Evolutionary conservation across 2,888 invertebrate species (phyloP).

Genomic region (Colostygia pectinataria): DNA sequence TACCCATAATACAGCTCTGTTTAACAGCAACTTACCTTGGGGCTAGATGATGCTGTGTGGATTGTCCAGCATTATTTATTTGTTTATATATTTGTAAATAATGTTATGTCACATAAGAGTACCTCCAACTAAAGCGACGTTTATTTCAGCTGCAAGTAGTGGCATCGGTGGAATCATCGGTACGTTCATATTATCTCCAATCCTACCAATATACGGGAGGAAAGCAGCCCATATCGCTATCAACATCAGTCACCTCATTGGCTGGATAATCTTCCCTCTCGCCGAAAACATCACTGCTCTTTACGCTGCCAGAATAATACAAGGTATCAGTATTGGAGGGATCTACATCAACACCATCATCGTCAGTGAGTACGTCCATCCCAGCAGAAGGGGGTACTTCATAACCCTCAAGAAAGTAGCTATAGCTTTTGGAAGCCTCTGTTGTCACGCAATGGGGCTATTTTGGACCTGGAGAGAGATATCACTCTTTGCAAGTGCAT

Average conservation of each 20-base stretch:
- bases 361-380: constrained; percentile 47
- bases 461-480: constrained; percentile 49
- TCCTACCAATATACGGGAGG: constrained; percentile 48
- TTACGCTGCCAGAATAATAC: constrained; percentile 43
- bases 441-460: constrained; percentile 45
- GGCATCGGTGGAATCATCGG: constrained; percentile 47
- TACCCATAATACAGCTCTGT: too few species aligned
- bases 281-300: constrained; percentile 38
- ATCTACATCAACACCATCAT: constrained; percentile 43
- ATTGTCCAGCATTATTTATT: too few species aligned
- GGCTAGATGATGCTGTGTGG: too few species aligned
- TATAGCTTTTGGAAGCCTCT: constrained; percentile 39
- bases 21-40: too few species aligned
- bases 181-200: constrained; percentile 41
- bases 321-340: constrained; percentile 46
- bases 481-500: constrained; percentile 32
- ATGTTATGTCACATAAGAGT: too few species aligned
- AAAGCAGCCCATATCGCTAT: constrained; percentile 38
- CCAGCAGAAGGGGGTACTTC: constrained; percentile 49
- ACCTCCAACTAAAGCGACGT: too few species aligned
- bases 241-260: constrained; percentile 32
- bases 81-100: too few species aligned
- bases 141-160: constrained; percentile 42
- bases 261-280: constrained; percentile 45
- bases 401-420: constrained; percentile 41